Conservation (phyloP, 2,797 vertebrate species). For the Falco peregrinus region DNA sequence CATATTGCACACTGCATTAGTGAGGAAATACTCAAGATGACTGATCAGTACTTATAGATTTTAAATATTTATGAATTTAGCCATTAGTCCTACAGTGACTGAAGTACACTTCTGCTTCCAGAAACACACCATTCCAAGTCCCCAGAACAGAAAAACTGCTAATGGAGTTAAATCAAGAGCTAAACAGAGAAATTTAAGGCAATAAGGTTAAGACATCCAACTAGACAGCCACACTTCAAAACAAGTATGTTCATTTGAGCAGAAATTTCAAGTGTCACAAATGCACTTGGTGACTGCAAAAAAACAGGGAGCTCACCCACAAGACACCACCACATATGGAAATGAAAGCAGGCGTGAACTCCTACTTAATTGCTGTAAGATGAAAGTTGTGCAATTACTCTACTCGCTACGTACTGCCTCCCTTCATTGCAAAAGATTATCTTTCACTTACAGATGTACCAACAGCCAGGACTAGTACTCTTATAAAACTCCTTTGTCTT, state of each 20-base stretch:
- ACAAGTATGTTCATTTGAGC: fast-evolving
- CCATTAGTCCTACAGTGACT: not conserved
- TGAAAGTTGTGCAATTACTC: not conserved
- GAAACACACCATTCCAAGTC: not conserved
- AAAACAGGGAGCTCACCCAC: fast-evolving
- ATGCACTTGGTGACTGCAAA: not conserved
- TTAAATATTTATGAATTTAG: not conserved
- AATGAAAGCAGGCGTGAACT: not conserved
- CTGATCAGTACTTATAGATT: not conserved
- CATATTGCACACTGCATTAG: not conserved
- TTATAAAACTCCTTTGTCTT: not conserved
- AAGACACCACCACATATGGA: fast-evolving
- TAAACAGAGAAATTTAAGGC: not conserved
- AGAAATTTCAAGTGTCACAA: not conserved
- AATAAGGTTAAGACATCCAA: not conserved
- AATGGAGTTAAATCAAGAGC: not conserved
- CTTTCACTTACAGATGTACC: not conserved
- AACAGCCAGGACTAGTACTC: not conserved
- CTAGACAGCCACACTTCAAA: not conserved
- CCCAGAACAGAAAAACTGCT: not conserved
- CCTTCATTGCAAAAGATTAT: not conserved
- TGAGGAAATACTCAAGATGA: not conserved
- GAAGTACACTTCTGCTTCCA: not conserved
- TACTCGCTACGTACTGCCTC: not conserved
- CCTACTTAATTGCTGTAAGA: fast-evolving